Base-by-base conservation (phyloP, 2,113 vertebrate genomes). In the Solea senegalensis region DNA sequence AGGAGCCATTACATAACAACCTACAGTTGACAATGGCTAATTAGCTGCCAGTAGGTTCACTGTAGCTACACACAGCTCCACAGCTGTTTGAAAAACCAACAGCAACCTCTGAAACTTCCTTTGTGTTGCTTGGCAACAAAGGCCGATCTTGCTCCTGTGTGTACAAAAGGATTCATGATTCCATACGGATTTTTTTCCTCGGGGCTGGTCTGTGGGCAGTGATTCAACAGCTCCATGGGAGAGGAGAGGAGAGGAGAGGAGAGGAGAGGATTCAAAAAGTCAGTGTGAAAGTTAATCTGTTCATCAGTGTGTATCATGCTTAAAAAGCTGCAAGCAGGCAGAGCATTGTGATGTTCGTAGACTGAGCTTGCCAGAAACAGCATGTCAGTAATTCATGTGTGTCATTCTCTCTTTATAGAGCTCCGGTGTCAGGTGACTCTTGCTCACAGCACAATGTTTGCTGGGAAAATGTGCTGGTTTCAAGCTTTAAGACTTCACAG, bases 71-170 rank as follows among this genome's bases (percentile, higher is more conserved):
- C 16, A 54, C 12, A 50, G 56, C 56, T 48, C 27, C 44, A 72
- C 68, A 68, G 53, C 66, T 58, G 43, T 53, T 61, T 56, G n/a
- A 76, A 60, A 64, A 63, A 74, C 8, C 40, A 53, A 66, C 67
- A 59, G 10, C 66, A 75, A 63, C 68, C 61, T 70, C 74, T 85
- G 76, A 65, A 68, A 78, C 50, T 68, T 61, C 48, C 28, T 73
- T 73, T 81, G 62, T 76, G 86, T 86, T 88, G 86, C 86, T 64
- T 82, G 83, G 86, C 83, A 88, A 88, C 86, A 74, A 67, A 59
- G 51, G 61, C 65, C 67, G 56, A 40, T 44, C 72, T 41, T n/a
- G 59, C 51, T 34, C 34, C 28, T 34, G 48, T 56, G 70, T 69
- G 78, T 60, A 69, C 71, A 10, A 27, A 61, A 59, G 26, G 59